Conservation (phyloP, 2,797 vertebrate species). For the Emys orbicularis region DNA sequence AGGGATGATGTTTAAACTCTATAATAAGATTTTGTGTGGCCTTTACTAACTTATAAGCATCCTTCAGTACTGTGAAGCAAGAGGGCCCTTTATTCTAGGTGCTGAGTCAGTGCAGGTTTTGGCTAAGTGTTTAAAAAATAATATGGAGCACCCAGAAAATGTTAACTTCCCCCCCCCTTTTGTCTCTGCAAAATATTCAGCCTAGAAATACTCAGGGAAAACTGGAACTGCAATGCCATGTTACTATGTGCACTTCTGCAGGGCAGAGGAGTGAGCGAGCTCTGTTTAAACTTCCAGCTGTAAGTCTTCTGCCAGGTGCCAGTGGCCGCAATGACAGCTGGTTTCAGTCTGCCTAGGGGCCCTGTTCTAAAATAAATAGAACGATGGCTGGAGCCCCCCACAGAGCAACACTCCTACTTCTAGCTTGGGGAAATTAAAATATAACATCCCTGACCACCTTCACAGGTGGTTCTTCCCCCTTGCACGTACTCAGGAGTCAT, state of each 20-base stretch:
- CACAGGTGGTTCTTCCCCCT: background rate
- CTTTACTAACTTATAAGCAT: background rate
- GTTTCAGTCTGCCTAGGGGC: background rate
- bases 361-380: background rate
- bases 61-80: background rate
- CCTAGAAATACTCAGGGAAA: background rate
- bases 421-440: background rate
- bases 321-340: background rate
- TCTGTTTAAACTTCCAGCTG: background rate
- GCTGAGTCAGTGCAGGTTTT: background rate
- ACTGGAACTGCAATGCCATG: rapidly evolving
- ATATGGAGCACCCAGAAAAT: background rate
- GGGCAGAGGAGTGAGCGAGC: background rate
- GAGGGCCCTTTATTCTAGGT: background rate
- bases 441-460: background rate
- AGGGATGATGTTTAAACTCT: background rate
- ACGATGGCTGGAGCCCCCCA: background rate
- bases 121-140: background rate
- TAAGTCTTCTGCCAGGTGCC: background rate
- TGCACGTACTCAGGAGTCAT: background rate
- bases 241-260: background rate
- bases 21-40: background rate
- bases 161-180: background rate
- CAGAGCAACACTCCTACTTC: background rate
- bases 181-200: background rate